Evolutionary conservation across 2,888 invertebrate genomes (phyloP).

Genomic region (Synergus umbraculus): DNA sequence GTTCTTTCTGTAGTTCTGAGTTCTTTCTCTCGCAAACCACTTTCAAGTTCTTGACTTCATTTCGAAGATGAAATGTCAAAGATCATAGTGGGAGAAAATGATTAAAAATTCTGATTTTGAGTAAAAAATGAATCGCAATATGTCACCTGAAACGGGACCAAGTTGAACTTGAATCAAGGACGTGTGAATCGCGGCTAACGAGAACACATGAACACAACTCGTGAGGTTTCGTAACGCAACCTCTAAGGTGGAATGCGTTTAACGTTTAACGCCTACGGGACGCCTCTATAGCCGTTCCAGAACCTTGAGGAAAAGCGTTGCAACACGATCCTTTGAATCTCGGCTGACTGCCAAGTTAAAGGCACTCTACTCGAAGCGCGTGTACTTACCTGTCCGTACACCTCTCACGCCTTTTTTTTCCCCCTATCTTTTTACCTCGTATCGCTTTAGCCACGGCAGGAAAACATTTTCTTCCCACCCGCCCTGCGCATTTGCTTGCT

Average conservation of each 20-base stretch:
- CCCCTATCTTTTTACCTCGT: slow-evolving; percentile 32
- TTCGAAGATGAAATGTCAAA: not conserved
- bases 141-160: slow-evolving; percentile 62
- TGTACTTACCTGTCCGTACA: slow-evolving; percentile 57
- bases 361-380: slow-evolving; percentile 58
- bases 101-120: not conserved
- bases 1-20: too few species aligned
- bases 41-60: too few species aligned
- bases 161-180: slow-evolving; percentile 76
- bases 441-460: slow-evolving; percentile 40
- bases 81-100: not conserved
- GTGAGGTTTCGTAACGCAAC: slow-evolving; percentile 73
- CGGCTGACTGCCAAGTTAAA: slow-evolving; percentile 72
- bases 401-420: slow-evolving; percentile 57
- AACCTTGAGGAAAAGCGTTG: slow-evolving; percentile 76
- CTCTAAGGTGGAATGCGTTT: slow-evolving; percentile 77
- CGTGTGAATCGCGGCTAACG: slow-evolving; percentile 74
- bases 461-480: slow-evolving; percentile 56
- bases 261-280: slow-evolving; percentile 77
- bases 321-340: slow-evolving; percentile 76
- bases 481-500: slow-evolving; percentile 42
- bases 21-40: too few species aligned
- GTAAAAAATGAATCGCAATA: slow-evolving; percentile 8
- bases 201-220: slow-evolving; percentile 62
- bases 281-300: slow-evolving; percentile 72